A percentile compares a stretch with the other conserved stretches of the same genome.
These are phyloP conservation scores for Chionodraco myersi DNA, from an alignment of 2,113 vertebrate genomes.

Conservation along the genomic window DNA sequence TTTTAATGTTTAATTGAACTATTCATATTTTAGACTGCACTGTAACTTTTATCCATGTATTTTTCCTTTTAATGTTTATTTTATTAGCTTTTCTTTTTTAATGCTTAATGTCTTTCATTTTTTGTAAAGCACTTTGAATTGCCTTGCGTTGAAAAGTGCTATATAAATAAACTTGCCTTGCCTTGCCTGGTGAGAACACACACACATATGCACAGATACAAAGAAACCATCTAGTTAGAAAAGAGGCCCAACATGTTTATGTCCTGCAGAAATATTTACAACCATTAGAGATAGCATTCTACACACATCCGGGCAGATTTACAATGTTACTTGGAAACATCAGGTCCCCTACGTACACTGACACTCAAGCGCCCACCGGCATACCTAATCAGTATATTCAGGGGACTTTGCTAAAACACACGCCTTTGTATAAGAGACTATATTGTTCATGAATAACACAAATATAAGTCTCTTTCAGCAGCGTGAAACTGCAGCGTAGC, in stretches of 20 bases:
- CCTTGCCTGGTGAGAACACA: constrained; percentile 8
- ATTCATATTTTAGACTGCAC: too few relatives aligned
- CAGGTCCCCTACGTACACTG: constrained; percentile 23
- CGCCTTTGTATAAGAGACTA: neutral
- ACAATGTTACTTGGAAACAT: constrained; percentile 44
- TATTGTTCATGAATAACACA: constrained; percentile 27
- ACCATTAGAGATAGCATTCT: constrained; percentile 58
- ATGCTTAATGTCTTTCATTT: too few relatives aligned
- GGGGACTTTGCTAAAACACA: neutral
- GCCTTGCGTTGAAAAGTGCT: too few relatives aligned
- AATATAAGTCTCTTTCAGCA: constrained; percentile 26
- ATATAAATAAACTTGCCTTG: too few relatives aligned
- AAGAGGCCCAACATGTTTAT: constrained; percentile 68
- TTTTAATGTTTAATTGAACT: too few relatives aligned
- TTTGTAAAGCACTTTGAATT: too few relatives aligned
- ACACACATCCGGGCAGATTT: constrained; percentile 54
- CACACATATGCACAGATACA: constrained; percentile 13
- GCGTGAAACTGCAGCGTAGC: neutral
- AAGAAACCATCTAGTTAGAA: constrained; percentile 34
- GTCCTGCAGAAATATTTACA: constrained; percentile 73
- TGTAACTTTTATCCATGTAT: too few relatives aligned
- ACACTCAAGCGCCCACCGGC: constrained; percentile 27
- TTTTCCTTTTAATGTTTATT: too few relatives aligned
- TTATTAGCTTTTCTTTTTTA: too few relatives aligned
- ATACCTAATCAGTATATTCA: neutral